phyloP scores from a whole-genome alignment of 2,888 invertebrate species.

The Apomyelois bistriatella region DNA sequence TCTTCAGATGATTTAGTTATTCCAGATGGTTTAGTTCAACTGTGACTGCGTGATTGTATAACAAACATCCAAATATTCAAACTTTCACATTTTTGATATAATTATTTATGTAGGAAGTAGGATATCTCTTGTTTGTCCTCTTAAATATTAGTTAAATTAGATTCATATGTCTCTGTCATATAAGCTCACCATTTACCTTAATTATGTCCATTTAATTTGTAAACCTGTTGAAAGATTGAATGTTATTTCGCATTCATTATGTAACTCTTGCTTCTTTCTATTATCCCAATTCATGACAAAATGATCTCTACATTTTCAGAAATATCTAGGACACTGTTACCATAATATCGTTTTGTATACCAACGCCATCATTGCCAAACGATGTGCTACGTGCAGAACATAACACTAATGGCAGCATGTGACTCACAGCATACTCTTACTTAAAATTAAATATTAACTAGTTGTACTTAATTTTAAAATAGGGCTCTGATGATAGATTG shows the following conservation, averaged over 20 bases:
- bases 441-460: too few species aligned
- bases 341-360: slow-evolving; percentile 28
- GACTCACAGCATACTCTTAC: too few species aligned
- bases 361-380: slow-evolving; percentile 31
- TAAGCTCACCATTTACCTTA: slow-evolving; percentile 9
- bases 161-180: neutral
- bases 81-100: neutral
- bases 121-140: too few species aligned
- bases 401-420: neutral
- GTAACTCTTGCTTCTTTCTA: neutral
- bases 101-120: too few species aligned
- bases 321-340: slow-evolving; percentile 45
- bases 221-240: neutral
- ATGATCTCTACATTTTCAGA: slow-evolving; percentile 43
- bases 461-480: too few species aligned
- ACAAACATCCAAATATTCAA: too few species aligned
- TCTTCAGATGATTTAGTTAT: too few species aligned
- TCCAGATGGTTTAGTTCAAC: too few species aligned
- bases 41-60: too few species aligned
- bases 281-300: slow-evolving; percentile 21
- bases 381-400: slow-evolving; percentile 12
- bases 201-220: slow-evolving; percentile 9
- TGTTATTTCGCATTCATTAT: slow-evolving; percentile 14
- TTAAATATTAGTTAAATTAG: too few species aligned
- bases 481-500: too few species aligned